Conservation (phyloP, 1,140 invertebrate species). For the Calycopis cecrops region DNA sequence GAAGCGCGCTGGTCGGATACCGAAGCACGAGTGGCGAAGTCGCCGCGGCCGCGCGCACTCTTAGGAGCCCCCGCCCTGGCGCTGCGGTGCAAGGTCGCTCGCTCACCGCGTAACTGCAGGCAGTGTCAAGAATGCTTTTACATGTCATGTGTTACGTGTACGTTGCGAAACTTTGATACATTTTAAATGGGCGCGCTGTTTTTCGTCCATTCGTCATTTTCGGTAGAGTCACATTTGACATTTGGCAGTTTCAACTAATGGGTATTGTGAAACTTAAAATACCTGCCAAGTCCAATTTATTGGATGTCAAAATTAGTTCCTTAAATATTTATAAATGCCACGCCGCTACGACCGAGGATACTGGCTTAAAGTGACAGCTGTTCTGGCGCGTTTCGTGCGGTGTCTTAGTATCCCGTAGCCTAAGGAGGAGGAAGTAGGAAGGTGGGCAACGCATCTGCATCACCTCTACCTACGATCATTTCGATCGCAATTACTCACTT, state of each 20-base stretch:
- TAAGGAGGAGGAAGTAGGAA: too few relatives aligned
- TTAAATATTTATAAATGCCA: too few relatives aligned
- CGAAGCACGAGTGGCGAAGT: constrained; percentile 53
- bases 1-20: constrained; percentile 53
- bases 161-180: constrained; percentile 21
- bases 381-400: too few relatives aligned
- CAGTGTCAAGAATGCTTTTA: constrained; percentile 43
- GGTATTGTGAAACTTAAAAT: constrained; percentile 1
- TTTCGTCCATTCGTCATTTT: constrained; percentile 19
- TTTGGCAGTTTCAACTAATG: neutral
- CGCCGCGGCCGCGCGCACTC: constrained; percentile 37
- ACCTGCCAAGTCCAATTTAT: too few relatives aligned
- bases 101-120: constrained; percentile 43
- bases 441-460: too few relatives aligned
- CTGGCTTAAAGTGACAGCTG: too few relatives aligned
- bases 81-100: constrained; percentile 49
- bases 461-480: too few relatives aligned
- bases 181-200: constrained; percentile 22
- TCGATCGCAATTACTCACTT: too few relatives aligned
- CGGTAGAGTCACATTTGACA: constrained; percentile 1
- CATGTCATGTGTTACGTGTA: constrained; percentile 30
- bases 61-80: constrained; percentile 62
- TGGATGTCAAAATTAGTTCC: too few relatives aligned
- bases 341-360: too few relatives aligned
- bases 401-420: too few relatives aligned